phyloP scores from a whole-genome alignment of 2,797 vertebrate species.

The Varecia variegata region DNA sequence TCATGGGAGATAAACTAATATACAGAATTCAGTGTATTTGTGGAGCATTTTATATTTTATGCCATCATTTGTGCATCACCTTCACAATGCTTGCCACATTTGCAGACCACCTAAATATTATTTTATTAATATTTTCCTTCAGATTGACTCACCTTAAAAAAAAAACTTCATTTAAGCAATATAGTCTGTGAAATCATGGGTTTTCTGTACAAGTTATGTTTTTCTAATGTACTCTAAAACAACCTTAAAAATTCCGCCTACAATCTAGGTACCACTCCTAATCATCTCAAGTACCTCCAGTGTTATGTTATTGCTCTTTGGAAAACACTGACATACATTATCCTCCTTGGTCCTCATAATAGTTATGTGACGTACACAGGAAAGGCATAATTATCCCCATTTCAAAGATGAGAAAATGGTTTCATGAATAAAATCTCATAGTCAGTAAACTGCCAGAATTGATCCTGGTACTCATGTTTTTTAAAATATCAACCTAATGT shows the following conservation, averaged over 20 bases:
- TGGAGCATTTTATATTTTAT: background rate
- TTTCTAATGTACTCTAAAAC: background rate
- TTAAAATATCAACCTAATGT: background rate
- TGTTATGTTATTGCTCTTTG: background rate
- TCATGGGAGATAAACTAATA: background rate
- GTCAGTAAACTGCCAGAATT: background rate
- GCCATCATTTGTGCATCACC: background rate
- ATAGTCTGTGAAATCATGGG: background rate
- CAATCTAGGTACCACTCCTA: background rate
- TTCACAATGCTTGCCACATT: background rate
- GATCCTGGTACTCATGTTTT: background rate
- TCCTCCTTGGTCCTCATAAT: background rate
- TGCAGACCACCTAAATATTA: background rate
- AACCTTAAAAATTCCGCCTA: background rate
- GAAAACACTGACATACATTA: background rate
- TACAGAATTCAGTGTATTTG: background rate
- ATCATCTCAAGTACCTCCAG: background rate
- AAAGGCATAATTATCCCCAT: background rate
- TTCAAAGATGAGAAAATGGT: slow-evolving; percentile 36
- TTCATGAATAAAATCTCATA: background rate
- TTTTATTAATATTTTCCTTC: slow-evolving; percentile 28
- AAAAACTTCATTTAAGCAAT: background rate
- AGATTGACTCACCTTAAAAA: background rate
- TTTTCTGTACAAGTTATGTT: background rate
- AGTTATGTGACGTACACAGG: background rate